These are phyloP conservation scores for Lithobates sylvaticus DNA, from an alignment of 2,797 vertebrate species.

Conservation along the genomic window DNA sequence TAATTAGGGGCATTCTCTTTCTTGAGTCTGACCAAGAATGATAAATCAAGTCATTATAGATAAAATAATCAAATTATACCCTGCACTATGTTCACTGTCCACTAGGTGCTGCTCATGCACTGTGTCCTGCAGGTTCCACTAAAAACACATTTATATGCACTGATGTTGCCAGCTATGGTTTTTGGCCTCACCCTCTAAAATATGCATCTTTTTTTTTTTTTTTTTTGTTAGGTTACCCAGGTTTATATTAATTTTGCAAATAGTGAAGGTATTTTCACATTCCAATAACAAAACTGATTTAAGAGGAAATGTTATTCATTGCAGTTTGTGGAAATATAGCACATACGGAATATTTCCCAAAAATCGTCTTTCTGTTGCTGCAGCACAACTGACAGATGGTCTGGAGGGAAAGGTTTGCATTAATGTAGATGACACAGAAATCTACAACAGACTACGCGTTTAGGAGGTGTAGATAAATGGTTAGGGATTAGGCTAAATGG, in stretches of 20 bases:
- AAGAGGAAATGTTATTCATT: constrained; percentile 16
- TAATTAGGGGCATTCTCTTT: constrained; percentile 30
- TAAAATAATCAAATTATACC: constrained; percentile 8
- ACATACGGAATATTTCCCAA: constrained; percentile 17
- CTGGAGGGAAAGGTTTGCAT: constrained; percentile 50
- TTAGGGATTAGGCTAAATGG: constrained; percentile 28
- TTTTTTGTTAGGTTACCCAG: constrained; percentile 12
- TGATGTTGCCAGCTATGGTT: constrained; percentile 16
- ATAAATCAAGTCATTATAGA: constrained; percentile 18
- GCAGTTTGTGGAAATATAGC: constrained; percentile 20
- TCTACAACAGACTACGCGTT: constrained; percentile 13
- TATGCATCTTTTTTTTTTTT: constrained; percentile 19
- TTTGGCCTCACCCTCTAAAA: constrained; percentile 28
- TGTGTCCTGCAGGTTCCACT: neutral
- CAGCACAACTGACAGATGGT: constrained; percentile 44
- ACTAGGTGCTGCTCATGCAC: constrained; percentile 48
- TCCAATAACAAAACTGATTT: constrained; percentile 25
- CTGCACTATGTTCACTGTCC: neutral
- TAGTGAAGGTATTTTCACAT: constrained; percentile 43
- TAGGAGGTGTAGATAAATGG: constrained; percentile 17
- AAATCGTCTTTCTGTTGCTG: constrained; percentile 20
- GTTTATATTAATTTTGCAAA: constrained; percentile 45
- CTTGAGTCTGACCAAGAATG: constrained; percentile 24
- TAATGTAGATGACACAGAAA: constrained; percentile 48
- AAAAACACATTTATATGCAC: constrained; percentile 20